These are phyloP conservation scores for Leuciscus waleckii DNA, from an alignment of 2,797 vertebrate genomes.

Conservation along the genomic window DNA sequence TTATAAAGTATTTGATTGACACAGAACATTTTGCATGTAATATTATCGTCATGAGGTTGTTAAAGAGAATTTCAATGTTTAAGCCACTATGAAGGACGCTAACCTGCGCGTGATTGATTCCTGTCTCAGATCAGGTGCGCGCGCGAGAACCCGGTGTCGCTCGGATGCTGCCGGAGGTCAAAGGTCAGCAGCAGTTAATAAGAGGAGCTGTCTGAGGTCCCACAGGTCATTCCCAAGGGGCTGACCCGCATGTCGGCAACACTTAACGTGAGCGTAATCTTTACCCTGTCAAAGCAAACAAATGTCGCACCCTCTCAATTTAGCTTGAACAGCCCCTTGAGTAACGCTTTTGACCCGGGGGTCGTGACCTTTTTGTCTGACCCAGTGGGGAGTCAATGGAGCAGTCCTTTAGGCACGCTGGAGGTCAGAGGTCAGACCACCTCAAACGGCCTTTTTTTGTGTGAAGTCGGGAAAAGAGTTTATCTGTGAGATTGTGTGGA, in stretches of 20 bases:
- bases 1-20: neutral
- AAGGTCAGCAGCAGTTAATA: constrained; percentile 77
- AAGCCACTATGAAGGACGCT: neutral
- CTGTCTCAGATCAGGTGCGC: neutral
- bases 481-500: neutral
- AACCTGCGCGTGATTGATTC: neutral
- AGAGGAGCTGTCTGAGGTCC: constrained; percentile 75
- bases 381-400: constrained; percentile 90
- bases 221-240: constrained; percentile 79
- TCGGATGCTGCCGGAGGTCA: constrained; percentile 67
- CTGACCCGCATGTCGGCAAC: constrained; percentile 92
- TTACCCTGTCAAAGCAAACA: constrained; percentile 96
- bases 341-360: constrained; percentile 90
- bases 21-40: neutral
- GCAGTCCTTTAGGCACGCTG: constrained; percentile 93
- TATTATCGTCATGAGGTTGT: neutral
- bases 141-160: constrained; percentile 65
- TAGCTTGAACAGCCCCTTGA: constrained; percentile 82
- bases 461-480: constrained; percentile 48
- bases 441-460: constrained; percentile 61
- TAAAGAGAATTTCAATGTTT: neutral
- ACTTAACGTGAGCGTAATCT: constrained; percentile 93
- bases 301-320: constrained; percentile 81
- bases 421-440: constrained; percentile 72
- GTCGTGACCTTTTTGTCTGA: constrained; percentile 91